Conservation (phyloP, 2,888 invertebrate species). For the Rhagonycha fulva region DNA sequence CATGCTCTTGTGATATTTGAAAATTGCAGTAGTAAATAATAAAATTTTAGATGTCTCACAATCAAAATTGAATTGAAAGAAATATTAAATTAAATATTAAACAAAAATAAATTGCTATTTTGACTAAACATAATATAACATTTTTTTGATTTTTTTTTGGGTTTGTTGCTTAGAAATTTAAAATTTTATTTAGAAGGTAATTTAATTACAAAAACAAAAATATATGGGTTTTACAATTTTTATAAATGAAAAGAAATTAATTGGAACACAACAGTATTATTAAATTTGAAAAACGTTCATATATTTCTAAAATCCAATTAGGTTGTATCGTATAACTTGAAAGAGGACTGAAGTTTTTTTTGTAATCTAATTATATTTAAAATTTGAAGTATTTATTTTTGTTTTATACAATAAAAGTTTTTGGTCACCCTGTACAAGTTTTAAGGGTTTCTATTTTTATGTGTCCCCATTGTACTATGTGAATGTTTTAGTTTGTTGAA, state of each 20-base stretch:
- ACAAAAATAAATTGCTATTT: background rate
- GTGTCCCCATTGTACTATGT: background rate
- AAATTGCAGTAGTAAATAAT: background rate
- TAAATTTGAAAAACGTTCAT: background rate
- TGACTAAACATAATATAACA: background rate
- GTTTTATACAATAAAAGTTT: background rate
- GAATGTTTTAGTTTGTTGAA: constrained; percentile 12
- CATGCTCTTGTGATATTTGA: background rate
- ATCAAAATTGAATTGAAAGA: background rate
- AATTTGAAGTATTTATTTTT: background rate
- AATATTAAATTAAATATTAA: background rate
- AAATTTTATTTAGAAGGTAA: background rate
- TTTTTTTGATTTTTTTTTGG: background rate
- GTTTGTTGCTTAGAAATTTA: background rate
- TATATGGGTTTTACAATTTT: background rate
- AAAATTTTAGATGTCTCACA: background rate
- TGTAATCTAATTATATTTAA: background rate
- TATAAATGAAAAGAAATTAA: background rate
- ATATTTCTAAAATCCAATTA: background rate
- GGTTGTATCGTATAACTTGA: background rate
- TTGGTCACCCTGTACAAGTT: background rate
- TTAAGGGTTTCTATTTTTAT: background rate
- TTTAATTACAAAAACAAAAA: background rate
- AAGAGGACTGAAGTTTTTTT: background rate
- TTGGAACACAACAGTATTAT: background rate